Percentiles rank a stretch among this genome's conserved stretches.
These are phyloP conservation scores for Anoura caudifer DNA, from an alignment of 2,113 vertebrate species.

Conservation along the genomic window DNA sequence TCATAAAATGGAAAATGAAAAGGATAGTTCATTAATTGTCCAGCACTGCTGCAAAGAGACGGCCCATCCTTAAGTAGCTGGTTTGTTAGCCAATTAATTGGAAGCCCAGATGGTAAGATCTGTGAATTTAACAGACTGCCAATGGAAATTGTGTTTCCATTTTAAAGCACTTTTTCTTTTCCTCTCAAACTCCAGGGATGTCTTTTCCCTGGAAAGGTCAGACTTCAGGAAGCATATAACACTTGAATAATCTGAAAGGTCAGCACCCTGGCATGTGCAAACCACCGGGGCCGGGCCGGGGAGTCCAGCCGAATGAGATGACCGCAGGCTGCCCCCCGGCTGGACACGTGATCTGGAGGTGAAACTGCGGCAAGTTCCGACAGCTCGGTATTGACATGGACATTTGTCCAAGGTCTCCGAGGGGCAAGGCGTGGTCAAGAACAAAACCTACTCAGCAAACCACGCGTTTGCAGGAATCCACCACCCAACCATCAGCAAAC, in stretches of 20 bases:
- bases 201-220: not conserved
- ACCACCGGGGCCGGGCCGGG: not conserved
- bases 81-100: not conserved
- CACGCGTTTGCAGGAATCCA: not conserved
- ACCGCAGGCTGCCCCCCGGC: not conserved
- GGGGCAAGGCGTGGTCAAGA: not conserved
- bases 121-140: not conserved
- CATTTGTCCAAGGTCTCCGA: not conserved
- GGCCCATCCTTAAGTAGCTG: not conserved
- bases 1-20: not conserved
- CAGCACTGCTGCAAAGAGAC: not conserved
- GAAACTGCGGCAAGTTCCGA: not conserved
- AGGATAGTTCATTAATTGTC: not conserved
- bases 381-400: not conserved
- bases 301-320: not conserved
- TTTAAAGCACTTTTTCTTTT: not conserved
- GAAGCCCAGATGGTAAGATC: not conserved
- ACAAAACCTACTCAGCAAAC: not conserved
- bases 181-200: not conserved
- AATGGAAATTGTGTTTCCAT: not conserved
- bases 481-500: not conserved
- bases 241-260: slow-evolving; percentile 15
- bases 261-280: not conserved
- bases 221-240: not conserved
- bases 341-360: not conserved